phyloP scores from a whole-genome alignment of 1,140 invertebrate species.

The Trissolcus basalis region DNA sequence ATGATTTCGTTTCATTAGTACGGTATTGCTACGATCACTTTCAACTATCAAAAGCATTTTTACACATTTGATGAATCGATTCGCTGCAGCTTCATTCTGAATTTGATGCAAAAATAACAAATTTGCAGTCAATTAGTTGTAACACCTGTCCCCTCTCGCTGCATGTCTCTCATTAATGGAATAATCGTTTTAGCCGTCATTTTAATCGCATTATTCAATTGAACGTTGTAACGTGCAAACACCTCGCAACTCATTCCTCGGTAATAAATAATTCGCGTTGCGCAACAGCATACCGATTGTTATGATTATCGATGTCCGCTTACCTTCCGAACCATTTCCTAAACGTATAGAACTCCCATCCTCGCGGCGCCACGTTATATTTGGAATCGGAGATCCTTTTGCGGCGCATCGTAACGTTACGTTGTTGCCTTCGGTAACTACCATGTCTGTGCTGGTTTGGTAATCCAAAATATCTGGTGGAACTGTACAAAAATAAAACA shows the following conservation, averaged over 20 bases:
- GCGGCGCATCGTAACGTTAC: slow-evolving; percentile 88
- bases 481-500: slow-evolving; percentile 78
- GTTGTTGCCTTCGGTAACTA: slow-evolving; percentile 90
- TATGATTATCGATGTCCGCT: slow-evolving; percentile 17
- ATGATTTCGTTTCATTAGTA: slow-evolving; percentile 30
- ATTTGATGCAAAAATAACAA: too few species aligned
- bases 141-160: too few species aligned
- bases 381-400: slow-evolving; percentile 88
- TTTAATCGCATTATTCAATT: too few species aligned
- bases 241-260: too few species aligned
- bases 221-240: too few species aligned
- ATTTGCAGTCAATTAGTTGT: too few species aligned
- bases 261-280: too few species aligned
- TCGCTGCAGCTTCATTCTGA: too few species aligned
- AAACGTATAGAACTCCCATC: slow-evolving; percentile 83
- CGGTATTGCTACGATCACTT: slow-evolving; percentile 6
- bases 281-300: neutral
- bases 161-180: too few species aligned
- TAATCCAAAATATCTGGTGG: slow-evolving; percentile 91
- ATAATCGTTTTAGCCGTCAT: too few species aligned
- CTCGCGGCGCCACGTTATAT: slow-evolving; percentile 89
- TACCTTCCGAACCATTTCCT: slow-evolving; percentile 74
- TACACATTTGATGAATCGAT: neutral
- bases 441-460: slow-evolving; percentile 90
- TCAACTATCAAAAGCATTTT: slow-evolving; percentile 12